These are phyloP conservation scores for Heterocephalus glaber DNA, from an alignment of 2,113 vertebrate genomes.

Conservation along the genomic window DNA sequence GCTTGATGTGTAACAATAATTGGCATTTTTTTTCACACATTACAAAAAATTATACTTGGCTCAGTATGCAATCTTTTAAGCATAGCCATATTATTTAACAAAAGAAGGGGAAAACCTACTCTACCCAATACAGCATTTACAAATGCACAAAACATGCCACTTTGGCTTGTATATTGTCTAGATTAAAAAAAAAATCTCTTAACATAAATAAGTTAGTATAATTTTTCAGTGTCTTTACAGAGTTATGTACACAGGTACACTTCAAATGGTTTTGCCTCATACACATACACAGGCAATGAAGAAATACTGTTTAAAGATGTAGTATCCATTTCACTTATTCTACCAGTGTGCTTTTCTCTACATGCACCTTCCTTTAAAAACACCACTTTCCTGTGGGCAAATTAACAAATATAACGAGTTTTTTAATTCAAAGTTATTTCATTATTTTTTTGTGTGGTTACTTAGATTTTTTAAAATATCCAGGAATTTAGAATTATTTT, in stretches of 20 bases:
- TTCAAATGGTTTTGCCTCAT: constrained; percentile 89
- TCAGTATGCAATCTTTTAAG: constrained; percentile 98
- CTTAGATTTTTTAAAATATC: constrained; percentile 62
- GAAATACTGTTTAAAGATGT: constrained; percentile 89
- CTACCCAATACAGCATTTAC: constrained; percentile 94
- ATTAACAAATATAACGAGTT: constrained; percentile 65
- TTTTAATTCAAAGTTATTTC: constrained; percentile 77
- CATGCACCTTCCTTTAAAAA: constrained; percentile 59
- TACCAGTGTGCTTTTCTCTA: constrained; percentile 30
- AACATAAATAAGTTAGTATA: constrained; percentile 99
- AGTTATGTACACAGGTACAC: constrained; percentile 98
- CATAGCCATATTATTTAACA: constrained; percentile 89
- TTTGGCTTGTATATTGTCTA: constrained; percentile 94
- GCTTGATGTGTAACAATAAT: constrained; percentile 87
- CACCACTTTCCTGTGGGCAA: constrained; percentile 68
- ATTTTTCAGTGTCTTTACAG: constrained; percentile 99
- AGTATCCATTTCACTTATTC: constrained; percentile 83
- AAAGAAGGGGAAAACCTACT: constrained; percentile 82
- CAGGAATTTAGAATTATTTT: constrained; percentile 59
- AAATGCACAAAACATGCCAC: constrained; percentile 94
- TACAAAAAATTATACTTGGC: constrained; percentile 95
- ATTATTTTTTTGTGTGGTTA: constrained; percentile 61
- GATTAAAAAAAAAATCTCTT: constrained; percentile 89
- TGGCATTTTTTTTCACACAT: constrained; percentile 90
- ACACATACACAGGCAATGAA: constrained; percentile 93